phyloP scores from a whole-genome alignment of 1,140 invertebrate species.

The Triops cancriformis region DNA sequence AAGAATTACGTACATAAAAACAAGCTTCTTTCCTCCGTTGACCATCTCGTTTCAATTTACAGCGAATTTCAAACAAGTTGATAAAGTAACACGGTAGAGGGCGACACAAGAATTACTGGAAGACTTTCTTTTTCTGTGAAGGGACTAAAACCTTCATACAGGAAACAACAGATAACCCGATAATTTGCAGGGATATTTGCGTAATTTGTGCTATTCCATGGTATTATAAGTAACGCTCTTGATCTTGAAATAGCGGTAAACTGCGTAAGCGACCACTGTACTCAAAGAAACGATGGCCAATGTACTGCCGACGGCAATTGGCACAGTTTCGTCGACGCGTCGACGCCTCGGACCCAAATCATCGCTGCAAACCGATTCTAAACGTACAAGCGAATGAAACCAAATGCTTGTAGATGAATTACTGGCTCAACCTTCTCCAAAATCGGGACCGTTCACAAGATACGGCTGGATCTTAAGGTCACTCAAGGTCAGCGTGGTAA shows the following conservation, averaged over 20 bases:
- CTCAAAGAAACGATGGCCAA: slow-evolving; percentile 66
- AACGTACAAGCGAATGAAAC: slow-evolving; percentile 16
- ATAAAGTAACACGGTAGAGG: too few relatives aligned
- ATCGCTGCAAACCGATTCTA: slow-evolving; percentile 33
- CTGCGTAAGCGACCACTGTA: slow-evolving; percentile 72
- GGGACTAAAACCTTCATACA: neutral
- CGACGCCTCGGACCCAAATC: slow-evolving; percentile 28
- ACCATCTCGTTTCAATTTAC: too few relatives aligned
- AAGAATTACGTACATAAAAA: neutral
- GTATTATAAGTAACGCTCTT: slow-evolving; percentile 87
- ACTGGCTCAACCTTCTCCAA: slow-evolving; percentile 44
- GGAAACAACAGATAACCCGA: too few relatives aligned
- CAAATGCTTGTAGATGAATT: slow-evolving; percentile 30
- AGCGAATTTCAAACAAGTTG: neutral
- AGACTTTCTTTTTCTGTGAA: slow-evolving; percentile 16
- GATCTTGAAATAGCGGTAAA: slow-evolving; percentile 76
- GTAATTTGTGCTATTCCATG: slow-evolving; percentile 60
- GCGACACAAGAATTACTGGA: slow-evolving; percentile 2
- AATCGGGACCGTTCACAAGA: slow-evolving; percentile 53
- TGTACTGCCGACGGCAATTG: slow-evolving; percentile 76
- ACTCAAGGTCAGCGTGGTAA: slow-evolving; percentile 39
- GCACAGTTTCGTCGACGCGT: slow-evolving; percentile 67
- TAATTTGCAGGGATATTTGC: neutral
- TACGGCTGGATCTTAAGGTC: slow-evolving; percentile 53
- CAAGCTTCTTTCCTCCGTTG: too few relatives aligned